Conservation (phyloP, 2,888 invertebrate species). For the Hypomecis atomaria region DNA sequence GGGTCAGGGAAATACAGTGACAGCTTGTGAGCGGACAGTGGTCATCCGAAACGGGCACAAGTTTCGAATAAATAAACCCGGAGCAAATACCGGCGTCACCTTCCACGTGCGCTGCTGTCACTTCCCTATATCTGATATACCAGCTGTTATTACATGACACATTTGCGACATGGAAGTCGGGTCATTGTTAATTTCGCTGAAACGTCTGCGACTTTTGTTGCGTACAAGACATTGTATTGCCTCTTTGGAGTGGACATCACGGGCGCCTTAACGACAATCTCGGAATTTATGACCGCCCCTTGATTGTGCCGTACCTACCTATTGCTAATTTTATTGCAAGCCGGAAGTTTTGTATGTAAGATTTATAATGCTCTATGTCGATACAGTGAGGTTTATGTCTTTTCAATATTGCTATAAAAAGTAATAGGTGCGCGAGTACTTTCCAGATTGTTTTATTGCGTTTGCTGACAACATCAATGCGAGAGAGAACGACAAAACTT, state of each 20-base stretch:
- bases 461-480: conserved; percentile 50
- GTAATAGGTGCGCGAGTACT: conserved; percentile 49
- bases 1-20: conserved; percentile 80
- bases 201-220: conserved; percentile 34
- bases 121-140: conserved; percentile 54
- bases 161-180: conserved; percentile 65
- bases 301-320: conserved; percentile 38
- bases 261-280: conserved; percentile 37
- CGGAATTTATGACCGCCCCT: conserved; percentile 38
- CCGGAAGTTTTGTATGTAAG: conserved; percentile 53
- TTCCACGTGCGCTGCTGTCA: conserved; percentile 60
- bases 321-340: conserved; percentile 48
- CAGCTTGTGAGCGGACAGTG: conserved; percentile 81
- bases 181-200: conserved; percentile 57
- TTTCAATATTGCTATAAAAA: conserved; percentile 54
- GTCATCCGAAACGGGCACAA: conserved; percentile 74
- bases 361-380: conserved; percentile 51
- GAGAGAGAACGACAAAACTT: conserved; percentile 44
- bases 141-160: conserved; percentile 68
- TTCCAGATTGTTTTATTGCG: conserved; percentile 51
- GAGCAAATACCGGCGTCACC: conserved; percentile 73
- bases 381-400: conserved; percentile 53
- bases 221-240: conserved; percentile 31
- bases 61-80: conserved; percentile 80
- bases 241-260: conserved; percentile 31